Conservation (phyloP, 2,888 invertebrate species). For the Ophion ventricosus region DNA sequence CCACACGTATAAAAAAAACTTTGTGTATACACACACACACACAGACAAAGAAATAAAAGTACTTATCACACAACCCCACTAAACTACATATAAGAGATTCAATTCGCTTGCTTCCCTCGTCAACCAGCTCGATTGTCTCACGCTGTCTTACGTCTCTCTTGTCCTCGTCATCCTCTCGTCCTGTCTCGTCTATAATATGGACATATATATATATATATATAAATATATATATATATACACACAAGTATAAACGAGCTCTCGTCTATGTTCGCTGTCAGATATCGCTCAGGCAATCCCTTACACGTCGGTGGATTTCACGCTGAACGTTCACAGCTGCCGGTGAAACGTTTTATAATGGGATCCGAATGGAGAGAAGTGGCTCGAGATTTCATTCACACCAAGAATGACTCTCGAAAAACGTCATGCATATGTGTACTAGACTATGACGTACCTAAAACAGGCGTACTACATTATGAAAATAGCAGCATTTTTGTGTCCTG, state of each 20-base stretch:
- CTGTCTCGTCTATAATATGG: constrained; percentile 29
- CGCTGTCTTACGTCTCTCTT: constrained; percentile 61
- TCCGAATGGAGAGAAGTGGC: constrained; percentile 43
- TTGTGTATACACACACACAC: constrained; percentile 3
- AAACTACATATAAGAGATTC: constrained; percentile 48
- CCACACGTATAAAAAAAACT: not conserved
- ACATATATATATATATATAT: not conserved
- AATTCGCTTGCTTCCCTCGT: constrained; percentile 61
- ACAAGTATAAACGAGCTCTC: constrained; percentile 13
- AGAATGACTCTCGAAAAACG: constrained; percentile 25
- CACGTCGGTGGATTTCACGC: constrained; percentile 50
- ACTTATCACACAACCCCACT: constrained; percentile 39
- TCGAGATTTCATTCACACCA: constrained; percentile 51
- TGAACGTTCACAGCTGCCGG: constrained; percentile 31
- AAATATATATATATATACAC: constrained; percentile 1
- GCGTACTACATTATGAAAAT: constrained; percentile 1
- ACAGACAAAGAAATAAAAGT: constrained; percentile 25
- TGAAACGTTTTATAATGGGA: constrained; percentile 52
- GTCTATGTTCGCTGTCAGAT: constrained; percentile 39
- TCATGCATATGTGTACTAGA: not conserved
- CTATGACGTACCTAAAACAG: not conserved
- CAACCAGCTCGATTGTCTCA: constrained; percentile 63
- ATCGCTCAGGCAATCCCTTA: constrained; percentile 56
- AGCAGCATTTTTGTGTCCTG: constrained; percentile 4
- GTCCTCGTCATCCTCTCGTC: constrained; percentile 54